Evolutionary conservation across 2,888 invertebrate genomes (phyloP), one percentile per base, ranked within the genome.

Genomic region (Opisthograptis luteolata): DNA sequence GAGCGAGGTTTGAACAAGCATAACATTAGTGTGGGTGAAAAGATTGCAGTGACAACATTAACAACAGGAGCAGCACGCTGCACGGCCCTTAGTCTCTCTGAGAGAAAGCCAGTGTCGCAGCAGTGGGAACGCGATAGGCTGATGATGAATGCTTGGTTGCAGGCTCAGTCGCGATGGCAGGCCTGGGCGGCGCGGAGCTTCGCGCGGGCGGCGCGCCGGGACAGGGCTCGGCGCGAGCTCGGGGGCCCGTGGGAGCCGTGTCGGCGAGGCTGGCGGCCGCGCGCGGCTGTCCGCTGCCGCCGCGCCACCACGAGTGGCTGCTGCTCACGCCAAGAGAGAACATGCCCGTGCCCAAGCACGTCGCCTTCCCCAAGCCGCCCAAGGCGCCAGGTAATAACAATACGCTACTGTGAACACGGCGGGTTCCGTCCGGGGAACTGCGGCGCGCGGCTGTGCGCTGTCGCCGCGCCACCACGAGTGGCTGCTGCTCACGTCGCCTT

Each of bases 321-420:
- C 88, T 93, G 60, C 92, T 95, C 48, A 95, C 95, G 53, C 94
- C 95, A 60, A 93, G 93, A 58, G 94, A 94, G 70, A 93, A 94
- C 87, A 93, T 97, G 88, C 97, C 97, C 59, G 93, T 93, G 85
- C 96, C 96, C 24, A 94, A 94, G 64, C 94, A 94, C 76, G 94
- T 96, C 63, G 96, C 95, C 70, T 98, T 96, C 88, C 97, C 97
- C 43, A 96, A 96, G 84, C 97, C 97, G 60, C 97, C 97, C 35
- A 97, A 96, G 85, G 97, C 95, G 51, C 95, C 96, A 55, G 96
- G 94, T 94, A 69, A 1, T 1, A 22, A 0, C 6, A 17, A n/a
- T 17, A 10, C 7, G 17, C 6, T 9, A 27, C 1, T 8, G 4
- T 17, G 8, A n/a, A n/a, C n/a, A n/a, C n/a, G n/a, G n/a, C n/a